phyloP scores from a whole-genome alignment of 2,113 vertebrate genomes.

The Phyllostomus discolor region DNA sequence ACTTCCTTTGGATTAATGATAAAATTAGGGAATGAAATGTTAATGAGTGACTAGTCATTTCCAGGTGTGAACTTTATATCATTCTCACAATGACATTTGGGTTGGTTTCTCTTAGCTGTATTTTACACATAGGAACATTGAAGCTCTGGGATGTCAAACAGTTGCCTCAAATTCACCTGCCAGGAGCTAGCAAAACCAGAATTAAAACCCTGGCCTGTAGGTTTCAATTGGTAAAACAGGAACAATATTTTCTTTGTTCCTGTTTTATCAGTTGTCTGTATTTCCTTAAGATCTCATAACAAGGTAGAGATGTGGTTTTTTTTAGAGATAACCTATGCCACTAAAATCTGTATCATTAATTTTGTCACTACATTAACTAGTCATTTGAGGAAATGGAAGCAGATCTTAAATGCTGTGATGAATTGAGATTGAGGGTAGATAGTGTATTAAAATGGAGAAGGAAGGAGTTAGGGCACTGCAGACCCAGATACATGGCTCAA shows the following conservation, averaged over 20 bases:
- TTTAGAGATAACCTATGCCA: not conserved
- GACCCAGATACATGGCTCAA: no score
- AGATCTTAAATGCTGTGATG: not conserved
- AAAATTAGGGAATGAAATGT: not conserved
- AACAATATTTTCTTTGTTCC: not conserved
- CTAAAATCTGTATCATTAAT: no score
- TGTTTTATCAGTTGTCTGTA: fast-evolving
- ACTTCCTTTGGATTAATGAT: not conserved
- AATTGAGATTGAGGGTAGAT: fast-evolving
- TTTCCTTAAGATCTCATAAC: not conserved
- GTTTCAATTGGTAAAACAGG: not conserved
- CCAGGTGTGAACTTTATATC: not conserved
- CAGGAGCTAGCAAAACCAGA: not conserved
- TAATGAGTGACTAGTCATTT: not conserved
- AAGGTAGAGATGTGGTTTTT: not conserved
- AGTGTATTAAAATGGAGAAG: not conserved
- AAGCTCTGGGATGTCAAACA: not conserved
- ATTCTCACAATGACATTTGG: not conserved
- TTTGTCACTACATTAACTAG: not conserved
- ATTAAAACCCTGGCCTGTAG: not conserved
- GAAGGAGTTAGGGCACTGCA: no score
- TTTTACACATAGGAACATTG: not conserved
- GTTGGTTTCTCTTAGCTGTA: not conserved
- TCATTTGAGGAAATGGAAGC: not conserved
- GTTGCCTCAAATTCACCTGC: no score